Evolutionary conservation across 2,888 invertebrate genomes (phyloP).

Genomic region (Phengaris alcon): DNA sequence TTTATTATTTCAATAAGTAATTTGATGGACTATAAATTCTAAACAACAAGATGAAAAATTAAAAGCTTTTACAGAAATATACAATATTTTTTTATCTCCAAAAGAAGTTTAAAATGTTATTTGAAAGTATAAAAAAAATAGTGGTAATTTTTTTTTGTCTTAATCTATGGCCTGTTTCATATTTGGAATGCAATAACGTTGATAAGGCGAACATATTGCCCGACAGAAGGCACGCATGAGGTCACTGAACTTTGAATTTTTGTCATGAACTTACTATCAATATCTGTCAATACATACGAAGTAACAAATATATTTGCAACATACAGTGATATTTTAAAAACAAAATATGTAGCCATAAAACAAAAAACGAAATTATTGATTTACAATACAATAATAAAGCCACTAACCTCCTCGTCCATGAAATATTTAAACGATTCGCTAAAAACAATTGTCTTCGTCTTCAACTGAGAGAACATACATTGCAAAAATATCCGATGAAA

Average conservation of each 20-base stretch:
- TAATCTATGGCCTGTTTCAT: conserved; percentile 37
- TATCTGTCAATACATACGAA: not conserved
- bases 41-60: no score
- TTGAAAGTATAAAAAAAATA: no score
- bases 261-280: conserved; percentile 36
- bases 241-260: conserved; percentile 48
- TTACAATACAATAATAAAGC: no score
- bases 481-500: no score
- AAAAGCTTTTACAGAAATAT: not conserved
- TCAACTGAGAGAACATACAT: no score
- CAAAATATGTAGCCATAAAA: no score
- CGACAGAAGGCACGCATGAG: conserved; percentile 50
- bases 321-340: not conserved
- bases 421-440: no score
- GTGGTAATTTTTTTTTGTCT: conserved; percentile 14
- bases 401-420: no score
- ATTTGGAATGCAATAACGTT: conserved; percentile 44
- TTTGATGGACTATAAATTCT: not conserved
- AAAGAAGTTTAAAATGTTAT: not conserved
- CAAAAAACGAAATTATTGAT: no score
- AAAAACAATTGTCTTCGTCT: no score
- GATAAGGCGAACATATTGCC: conserved; percentile 48
- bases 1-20: not conserved
- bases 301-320: not conserved
- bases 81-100: not conserved